Base-by-base conservation (phyloP, 1,140 invertebrate genomes). In the Coenobita brevimanus region DNA sequence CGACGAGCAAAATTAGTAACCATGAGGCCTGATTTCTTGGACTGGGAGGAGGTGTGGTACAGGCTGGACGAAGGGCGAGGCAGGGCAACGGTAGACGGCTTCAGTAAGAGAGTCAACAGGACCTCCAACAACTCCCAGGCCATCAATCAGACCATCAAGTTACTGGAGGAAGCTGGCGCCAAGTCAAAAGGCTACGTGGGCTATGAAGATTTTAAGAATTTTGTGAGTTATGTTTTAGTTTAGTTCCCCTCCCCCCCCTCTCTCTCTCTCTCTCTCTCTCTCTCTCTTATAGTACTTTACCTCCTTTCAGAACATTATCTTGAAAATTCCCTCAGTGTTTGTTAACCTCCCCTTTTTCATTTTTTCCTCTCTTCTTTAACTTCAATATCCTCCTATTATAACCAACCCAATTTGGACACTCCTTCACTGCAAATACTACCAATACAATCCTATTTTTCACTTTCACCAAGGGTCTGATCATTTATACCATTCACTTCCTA, bases 11-110 rank as follows among this genome's bases (percentile, higher is more conserved):
- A 50, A 17, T 8, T 17, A 17, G 46, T 50, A 17, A 17, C 6
- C 6, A 6, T 6, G 17, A 6, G 46, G 46, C 46, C 46, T 6
- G 46, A 50, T 17, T 6, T 8, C 6, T 8, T 50, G 17, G 75
- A 79, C 24, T 86, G 84, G 84, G 38, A 67, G 41, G 84, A 86
- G 4, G 73, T 86, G 17, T 86, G 84, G 84, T 86, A 86, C 76
- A 54, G 75, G n/a, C 60, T 86, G 75, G 84, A 86, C 24, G 75
- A 86, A 10, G 84, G 84, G 0, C 60, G 84, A 4, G 84, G 84
- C 0, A 64, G 64, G 30, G 67, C 78, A 27, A 69, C n/a, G 1
- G 36, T 86, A 0, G 24, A 64, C 2, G 17, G 3, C 36, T 43
- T 86, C 75, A 60, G 54, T 41, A 30, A 54, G 2, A 78, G 84